Evolutionary conservation across 2,797 vertebrate species (phyloP), one percentile per base, ranked within the genome.

Genomic region (Odontamblyopus rebecca): DNA sequence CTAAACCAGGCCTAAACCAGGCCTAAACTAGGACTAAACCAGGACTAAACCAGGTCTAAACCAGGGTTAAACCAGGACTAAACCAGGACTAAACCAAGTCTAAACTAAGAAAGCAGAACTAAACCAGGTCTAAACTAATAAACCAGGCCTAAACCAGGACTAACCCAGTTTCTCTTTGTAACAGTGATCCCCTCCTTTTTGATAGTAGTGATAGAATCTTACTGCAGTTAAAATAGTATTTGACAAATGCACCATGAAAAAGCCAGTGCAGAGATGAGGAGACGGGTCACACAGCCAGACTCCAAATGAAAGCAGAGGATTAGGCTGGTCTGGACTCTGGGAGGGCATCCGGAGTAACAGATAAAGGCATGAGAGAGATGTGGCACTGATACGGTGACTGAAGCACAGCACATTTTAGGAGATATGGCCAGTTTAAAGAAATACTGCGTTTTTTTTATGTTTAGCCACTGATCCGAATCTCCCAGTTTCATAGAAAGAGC

Each of bases 341-440:
- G 26, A 35, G 60, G 60, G 60, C 60, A 61, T 80, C 76, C 78
- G 86, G 82, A 90, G 23, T 75, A 76, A 35, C 16, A 35, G 79
- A 85, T 83, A 79, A 75, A 86, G 84, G 85, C 86, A 90, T 88
- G 86, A 85, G 80, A 80, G 78, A 82, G 87, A 90, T 88, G 76
- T 76, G 65, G 75, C 74, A 71, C 57, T 4, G 85, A 90, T 87
- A 88, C 82, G 77, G 75, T 60, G 84, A 86, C 88, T 73, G 88
- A 86, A 90, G 82, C 80, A 75, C 68, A 62, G 73, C 76, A 82
- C 71, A 74, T 4, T 60, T 60, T 5, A 5, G 27, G 13, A 60
- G 57, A 60, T 60, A 60, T 29, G 57, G 9, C 6, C 19, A 15
- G 1, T 29, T 60, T 60, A 29, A 60, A 60, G 12, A 13, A 4